Evolutionary conservation across 1,140 invertebrate species (phyloP).

Genomic region (Laodelphax striatellus): DNA sequence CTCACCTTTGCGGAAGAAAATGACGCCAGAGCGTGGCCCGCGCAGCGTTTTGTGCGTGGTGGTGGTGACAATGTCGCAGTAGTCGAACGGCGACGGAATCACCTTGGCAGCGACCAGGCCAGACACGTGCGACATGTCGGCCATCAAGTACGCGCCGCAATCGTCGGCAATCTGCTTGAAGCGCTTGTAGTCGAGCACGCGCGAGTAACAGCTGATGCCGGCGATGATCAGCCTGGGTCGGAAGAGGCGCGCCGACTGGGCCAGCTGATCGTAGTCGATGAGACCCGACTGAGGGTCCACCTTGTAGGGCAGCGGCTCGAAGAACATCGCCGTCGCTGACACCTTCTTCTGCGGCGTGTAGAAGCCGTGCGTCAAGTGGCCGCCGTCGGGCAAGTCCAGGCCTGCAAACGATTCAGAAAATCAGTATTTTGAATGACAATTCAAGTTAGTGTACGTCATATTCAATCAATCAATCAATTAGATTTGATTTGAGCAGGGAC

Average conservation of each 20-base stretch:
- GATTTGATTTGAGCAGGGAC: no score
- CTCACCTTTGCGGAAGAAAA: conserved; percentile 77
- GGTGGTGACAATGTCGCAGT: conserved; percentile 87
- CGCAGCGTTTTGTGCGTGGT: conserved; percentile 93
- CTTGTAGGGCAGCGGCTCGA: conserved; percentile 98
- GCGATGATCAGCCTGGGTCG: conserved; percentile 91
- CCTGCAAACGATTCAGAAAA: conserved; percentile 27
- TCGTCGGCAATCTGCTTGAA: conserved; percentile 84
- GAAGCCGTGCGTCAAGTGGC: conserved; percentile 92
- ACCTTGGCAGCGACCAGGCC: conserved; percentile 80
- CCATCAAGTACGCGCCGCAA: conserved; percentile 76
- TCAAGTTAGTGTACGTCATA: neutral
- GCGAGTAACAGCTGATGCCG: conserved; percentile 77
- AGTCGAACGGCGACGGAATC: conserved; percentile 84
- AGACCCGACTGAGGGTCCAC: conserved; percentile 73
- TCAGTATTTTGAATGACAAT: neutral
- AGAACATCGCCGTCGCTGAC: conserved; percentile 94
- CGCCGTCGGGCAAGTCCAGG: conserved; percentile 90
- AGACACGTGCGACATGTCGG: conserved; percentile 93
- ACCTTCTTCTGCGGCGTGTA: conserved; percentile 85
- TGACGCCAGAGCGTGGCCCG: conserved; percentile 80
- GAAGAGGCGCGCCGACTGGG: conserved; percentile 72
- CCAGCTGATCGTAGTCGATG: conserved; percentile 88
- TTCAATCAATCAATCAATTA: no score
- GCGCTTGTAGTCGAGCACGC: conserved; percentile 74